These are phyloP conservation scores for Riptortus pedestris DNA, from an alignment of 1,140 invertebrate genomes.

Conservation along the genomic window DNA sequence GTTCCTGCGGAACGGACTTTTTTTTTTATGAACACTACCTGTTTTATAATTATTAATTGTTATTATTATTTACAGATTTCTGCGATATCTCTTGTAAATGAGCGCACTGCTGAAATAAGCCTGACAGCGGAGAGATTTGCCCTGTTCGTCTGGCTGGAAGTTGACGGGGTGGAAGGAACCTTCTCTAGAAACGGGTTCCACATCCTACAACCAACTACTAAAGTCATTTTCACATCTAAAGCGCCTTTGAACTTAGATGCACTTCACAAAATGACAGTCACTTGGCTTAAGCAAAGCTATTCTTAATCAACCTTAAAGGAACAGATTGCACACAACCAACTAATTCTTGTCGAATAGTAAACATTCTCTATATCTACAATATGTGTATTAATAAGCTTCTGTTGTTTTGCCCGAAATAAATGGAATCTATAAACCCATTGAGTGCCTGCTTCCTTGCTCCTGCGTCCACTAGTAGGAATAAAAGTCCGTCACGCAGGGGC, in stretches of 20 bases:
- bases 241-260: neutral
- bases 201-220: conserved; percentile 16
- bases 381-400: too few species aligned
- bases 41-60: neutral
- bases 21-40: neutral
- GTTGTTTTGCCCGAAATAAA: too few species aligned
- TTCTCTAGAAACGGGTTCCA: conserved; percentile 58
- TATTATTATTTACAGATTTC: conserved; percentile 8
- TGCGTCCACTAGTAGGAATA: too few species aligned
- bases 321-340: too few species aligned
- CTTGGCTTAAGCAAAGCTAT: neutral
- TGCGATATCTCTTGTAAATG: neutral
- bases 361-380: too few species aligned
- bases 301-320: too few species aligned
- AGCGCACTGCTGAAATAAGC: conserved; percentile 5
- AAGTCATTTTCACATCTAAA: neutral
- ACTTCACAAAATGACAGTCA: neutral
- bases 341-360: too few species aligned
- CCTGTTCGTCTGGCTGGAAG: conserved; percentile 55
- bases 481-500: too few species aligned
- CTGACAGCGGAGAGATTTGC: conserved; percentile 42
- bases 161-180: conserved; percentile 37
- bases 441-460: too few species aligned
- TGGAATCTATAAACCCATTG: too few species aligned
- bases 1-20: too few species aligned